A percentile compares a stretch with the other conserved stretches of the same genome.
Evolutionary conservation across 2,113 vertebrate species (phyloP).

Genomic region (Melanerpes aurifrons): DNA sequence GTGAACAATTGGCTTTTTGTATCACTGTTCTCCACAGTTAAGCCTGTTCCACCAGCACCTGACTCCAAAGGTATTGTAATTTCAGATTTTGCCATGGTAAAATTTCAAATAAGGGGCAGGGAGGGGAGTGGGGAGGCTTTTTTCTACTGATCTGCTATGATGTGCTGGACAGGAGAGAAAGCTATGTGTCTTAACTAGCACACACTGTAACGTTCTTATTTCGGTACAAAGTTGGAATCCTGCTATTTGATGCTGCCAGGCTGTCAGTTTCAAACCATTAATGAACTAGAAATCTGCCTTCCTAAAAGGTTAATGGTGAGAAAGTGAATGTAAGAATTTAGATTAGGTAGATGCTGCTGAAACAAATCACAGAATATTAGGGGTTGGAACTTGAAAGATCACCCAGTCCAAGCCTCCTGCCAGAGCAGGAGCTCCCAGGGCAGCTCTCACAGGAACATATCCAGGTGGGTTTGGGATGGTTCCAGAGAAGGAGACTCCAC

Average conservation of each 20-base stretch:
- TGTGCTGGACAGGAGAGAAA: not conserved
- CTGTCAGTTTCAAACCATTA: conserved; percentile 28
- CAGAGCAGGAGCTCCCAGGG: too few species aligned
- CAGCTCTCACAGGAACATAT: too few species aligned
- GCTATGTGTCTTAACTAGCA: not conserved
- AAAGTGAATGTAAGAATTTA: conserved; percentile 38
- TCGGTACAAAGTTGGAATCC: not conserved
- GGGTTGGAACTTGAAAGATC: too few species aligned
- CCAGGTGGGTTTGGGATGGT: too few species aligned
- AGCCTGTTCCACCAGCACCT: not conserved
- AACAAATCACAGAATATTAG: conserved; percentile 19
- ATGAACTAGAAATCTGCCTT: conserved; percentile 36
- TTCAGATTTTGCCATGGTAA: not conserved
- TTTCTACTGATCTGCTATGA: not conserved
- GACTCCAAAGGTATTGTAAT: not conserved
- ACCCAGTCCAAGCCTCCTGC: too few species aligned
- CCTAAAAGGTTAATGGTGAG: conserved; percentile 28
- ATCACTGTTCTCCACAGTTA: not conserved
- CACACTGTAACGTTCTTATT: not conserved
- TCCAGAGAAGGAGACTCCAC: too few species aligned
- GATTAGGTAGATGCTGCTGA: conserved; percentile 40
- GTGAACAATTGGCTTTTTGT: not conserved
- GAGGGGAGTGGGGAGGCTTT: not conserved
- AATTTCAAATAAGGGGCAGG: not conserved
- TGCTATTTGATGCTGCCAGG: not conserved